phyloP scores from a whole-genome alignment of 2,113 vertebrate genomes.

The Fukomys damarensis region DNA sequence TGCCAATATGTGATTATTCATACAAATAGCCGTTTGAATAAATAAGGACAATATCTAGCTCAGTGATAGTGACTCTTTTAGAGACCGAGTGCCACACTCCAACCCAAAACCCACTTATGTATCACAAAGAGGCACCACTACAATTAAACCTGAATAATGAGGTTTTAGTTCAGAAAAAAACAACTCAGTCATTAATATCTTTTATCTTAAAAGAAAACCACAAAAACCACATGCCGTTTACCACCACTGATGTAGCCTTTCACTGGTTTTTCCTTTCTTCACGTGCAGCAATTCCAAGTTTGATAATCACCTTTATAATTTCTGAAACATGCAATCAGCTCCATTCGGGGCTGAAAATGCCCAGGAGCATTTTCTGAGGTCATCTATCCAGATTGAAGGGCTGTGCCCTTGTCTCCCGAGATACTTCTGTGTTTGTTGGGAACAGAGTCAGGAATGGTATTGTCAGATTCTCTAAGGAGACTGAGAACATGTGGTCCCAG shows the following conservation, averaged over 20 bases:
- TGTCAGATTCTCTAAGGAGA: neutral
- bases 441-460: neutral
- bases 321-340: neutral
- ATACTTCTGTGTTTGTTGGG: neutral
- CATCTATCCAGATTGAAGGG: neutral
- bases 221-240: neutral
- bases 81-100: neutral
- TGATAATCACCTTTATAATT: neutral
- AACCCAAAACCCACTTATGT: neutral
- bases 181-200: neutral
- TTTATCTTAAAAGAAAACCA: neutral
- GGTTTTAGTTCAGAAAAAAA: neutral
- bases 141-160: neutral
- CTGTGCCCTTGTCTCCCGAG: neutral
- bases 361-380: neutral
- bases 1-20: neutral
- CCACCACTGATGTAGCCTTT: neutral
- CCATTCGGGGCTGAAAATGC: no score
- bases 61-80: neutral
- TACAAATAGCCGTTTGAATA: neutral
- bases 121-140: neutral
- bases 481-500: neutral
- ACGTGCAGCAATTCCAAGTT: neutral
- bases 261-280: neutral
- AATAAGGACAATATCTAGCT: neutral